Base-by-base conservation (phyloP, 23 tunicate species). In the Trididemnum nubilum region DNA sequence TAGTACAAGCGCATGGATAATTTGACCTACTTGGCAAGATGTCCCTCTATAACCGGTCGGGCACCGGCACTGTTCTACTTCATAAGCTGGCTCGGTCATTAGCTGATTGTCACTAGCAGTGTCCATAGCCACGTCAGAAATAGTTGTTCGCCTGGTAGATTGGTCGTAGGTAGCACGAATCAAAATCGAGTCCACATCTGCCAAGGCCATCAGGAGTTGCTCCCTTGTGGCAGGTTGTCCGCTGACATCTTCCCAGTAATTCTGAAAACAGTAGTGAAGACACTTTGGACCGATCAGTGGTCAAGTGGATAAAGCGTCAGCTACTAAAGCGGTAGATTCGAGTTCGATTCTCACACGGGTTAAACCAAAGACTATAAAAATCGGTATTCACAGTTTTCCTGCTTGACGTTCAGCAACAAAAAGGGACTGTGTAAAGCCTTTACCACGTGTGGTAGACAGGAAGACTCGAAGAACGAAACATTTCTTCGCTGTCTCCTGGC, bases 201-300 rank as follows among this genome's bases (percentile, higher is more conserved):
- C 99, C 39, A 96, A 72, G 2, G 81, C 97, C 97, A 96, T 91
- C 0, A 96, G 85, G 31, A 96, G 73, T 51, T 89, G 82, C 51
- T 96, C 97, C 30, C 97, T 70, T 0, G 99, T 91, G 2, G 97
- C 97, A n/a, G 97, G 90, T 34, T 85, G 87, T 12, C 97, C 97
- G 74, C 85, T 85, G 24, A 81, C 65, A 0, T 89, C 35, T n/a
- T 31, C 31, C 97, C 97, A 91, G 70, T 67, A 3, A 28, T 67
- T 58, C 97, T 91, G 64, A 40, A 37, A 44, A 44, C 15, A 44
- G n/a, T n/a, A n/a, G n/a, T 4, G 33, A 51, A n/a, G n/a, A n/a
- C n/a, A n/a, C n/a, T n/a, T n/a, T n/a, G n/a, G n/a, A n/a, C n/a
- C n/a, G n/a, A n/a, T n/a, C n/a, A n/a, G n/a, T n/a, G n/a, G n/a